Evolutionary conservation across 2,113 vertebrate species (phyloP).

Genomic region (Dasypus novemcinctus): DNA sequence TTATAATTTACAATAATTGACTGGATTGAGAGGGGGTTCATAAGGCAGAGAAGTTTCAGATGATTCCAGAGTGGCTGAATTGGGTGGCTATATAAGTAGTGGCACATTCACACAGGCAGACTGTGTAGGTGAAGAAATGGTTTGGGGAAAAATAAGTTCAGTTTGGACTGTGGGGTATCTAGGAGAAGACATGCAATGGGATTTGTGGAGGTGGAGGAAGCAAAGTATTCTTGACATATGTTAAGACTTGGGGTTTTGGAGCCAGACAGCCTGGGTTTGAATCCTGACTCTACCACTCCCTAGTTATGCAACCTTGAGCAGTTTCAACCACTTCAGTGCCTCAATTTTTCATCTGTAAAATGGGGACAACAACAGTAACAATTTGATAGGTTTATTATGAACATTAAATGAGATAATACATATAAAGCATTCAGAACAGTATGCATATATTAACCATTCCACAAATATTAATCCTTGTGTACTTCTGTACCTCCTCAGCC

Average conservation of each 20-base stretch:
- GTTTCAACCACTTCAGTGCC: conserved; percentile 27
- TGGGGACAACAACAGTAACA: not conserved
- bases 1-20: not conserved
- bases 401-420: not conserved
- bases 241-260: not conserved
- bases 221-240: not conserved
- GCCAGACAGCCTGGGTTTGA: not conserved
- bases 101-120: not conserved
- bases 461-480: not conserved
- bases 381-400: not conserved
- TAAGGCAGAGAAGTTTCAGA: not conserved
- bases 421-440: not conserved
- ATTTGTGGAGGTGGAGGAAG: not conserved
- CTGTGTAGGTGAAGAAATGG: not conserved
- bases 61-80: not conserved
- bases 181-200: not conserved
- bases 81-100: not conserved
- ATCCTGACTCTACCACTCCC: conserved; percentile 9
- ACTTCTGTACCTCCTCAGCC: not conserved
- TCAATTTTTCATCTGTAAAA: conserved; percentile 16
- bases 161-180: not conserved
- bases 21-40: not conserved
- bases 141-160: not conserved
- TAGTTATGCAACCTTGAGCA: conserved; percentile 6
- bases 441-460: not conserved